Evolutionary conservation across 2,113 vertebrate genomes (phyloP).

Genomic region (Cyprinus carpio): DNA sequence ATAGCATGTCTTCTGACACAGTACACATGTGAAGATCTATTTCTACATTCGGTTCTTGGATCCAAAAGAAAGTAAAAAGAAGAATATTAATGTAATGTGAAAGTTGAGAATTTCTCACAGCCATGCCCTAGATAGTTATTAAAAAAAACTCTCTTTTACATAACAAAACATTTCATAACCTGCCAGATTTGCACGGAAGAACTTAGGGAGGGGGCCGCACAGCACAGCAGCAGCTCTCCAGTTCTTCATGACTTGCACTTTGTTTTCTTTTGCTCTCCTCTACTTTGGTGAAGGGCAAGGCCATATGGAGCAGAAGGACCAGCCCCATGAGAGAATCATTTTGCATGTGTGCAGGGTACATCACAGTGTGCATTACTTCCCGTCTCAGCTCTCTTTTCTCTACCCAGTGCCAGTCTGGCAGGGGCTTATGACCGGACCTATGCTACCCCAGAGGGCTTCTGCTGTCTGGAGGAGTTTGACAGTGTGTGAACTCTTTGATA

Average conservation of each 20-base stretch:
- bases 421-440: background rate
- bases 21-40: background rate
- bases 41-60: background rate
- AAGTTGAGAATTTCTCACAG: conserved; percentile 27
- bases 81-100: conserved; percentile 3
- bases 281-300: conserved; percentile 42
- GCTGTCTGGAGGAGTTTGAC: background rate
- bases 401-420: conserved; percentile 14
- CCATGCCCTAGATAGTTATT: conserved; percentile 45
- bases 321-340: conserved; percentile 57
- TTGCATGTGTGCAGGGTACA: conserved; percentile 55
- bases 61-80: conserved; percentile 12
- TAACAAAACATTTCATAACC: conserved; percentile 70
- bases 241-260: conserved; percentile 40
- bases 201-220: background rate
- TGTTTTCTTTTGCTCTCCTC: conserved; percentile 44
- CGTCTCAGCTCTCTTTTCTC: conserved; percentile 24
- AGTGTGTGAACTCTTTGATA: conserved; percentile 23
- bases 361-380: conserved; percentile 42
- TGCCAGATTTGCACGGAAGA: conserved; percentile 61
- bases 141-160: conserved; percentile 54
- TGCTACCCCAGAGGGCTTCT: conserved; percentile 10
- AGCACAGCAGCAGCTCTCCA: conserved; percentile 17
- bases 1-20: background rate
- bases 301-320: conserved; percentile 57